These are phyloP conservation scores for Crotalus horridus DNA, from an alignment of 2,113 vertebrate genomes.

Conservation along the genomic window DNA sequence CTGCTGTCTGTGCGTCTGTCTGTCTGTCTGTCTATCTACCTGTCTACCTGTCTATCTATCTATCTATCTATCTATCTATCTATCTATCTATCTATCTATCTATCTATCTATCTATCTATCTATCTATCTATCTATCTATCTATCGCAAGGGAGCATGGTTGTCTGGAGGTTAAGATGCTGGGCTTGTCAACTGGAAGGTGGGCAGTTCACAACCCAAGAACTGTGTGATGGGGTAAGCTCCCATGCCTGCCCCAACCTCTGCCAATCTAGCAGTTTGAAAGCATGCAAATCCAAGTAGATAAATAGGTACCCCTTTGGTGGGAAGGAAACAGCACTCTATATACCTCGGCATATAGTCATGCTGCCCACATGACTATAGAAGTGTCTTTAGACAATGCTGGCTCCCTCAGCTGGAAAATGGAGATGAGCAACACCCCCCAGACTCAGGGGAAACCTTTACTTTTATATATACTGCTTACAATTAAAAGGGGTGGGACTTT, in stretches of 20 bases:
- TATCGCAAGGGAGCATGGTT: not conserved
- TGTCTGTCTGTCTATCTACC: too few species aligned
- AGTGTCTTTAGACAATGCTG: not conserved
- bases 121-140: not conserved
- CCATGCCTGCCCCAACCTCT: not conserved
- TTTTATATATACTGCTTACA: not conserved
- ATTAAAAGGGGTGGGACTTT: not conserved
- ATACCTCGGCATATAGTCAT: not conserved
- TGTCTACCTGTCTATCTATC: too few species aligned
- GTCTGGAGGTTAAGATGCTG: not conserved
- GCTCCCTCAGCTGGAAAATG: not conserved
- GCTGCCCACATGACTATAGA: not conserved
- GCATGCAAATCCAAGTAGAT: not conserved
- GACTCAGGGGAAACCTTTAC: not conserved
- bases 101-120: not conserved
- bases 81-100: too few species aligned
- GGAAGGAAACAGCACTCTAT: not conserved
- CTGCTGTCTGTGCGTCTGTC: not conserved
- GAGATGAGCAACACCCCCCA: not conserved
- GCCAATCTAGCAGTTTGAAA: not conserved
- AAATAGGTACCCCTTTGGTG: not conserved
- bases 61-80: too few species aligned
- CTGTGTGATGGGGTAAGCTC: not conserved
- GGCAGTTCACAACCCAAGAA: not conserved
- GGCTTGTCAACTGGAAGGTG: not conserved